A percentile compares a stretch with the other conserved stretches of the same genome.
Conservation (phyloP, 2,797 vertebrate genomes). For the Anabas testudineus region DNA sequence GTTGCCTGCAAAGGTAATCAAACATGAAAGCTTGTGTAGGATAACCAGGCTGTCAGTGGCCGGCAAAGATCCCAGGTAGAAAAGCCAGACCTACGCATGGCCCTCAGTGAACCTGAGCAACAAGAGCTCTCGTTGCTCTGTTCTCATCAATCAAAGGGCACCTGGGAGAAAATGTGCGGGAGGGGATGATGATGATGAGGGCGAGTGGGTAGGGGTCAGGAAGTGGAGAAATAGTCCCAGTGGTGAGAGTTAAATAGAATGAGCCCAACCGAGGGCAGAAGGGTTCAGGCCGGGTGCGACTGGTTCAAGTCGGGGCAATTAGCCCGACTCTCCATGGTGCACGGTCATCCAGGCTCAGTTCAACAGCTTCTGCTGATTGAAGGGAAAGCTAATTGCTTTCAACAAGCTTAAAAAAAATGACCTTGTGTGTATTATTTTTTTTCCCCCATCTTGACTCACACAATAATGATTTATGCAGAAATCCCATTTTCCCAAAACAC, state of each 20-base stretch:
- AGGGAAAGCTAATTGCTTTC: slow-evolving; percentile 32
- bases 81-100: slow-evolving; percentile 61
- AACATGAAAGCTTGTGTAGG: slow-evolving; percentile 63
- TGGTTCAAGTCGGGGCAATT: slow-evolving; percentile 23
- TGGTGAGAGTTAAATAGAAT: slow-evolving; percentile 57
- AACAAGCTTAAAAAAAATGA: slow-evolving; percentile 33
- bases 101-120: slow-evolving; percentile 62
- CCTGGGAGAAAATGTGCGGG: slow-evolving; percentile 80
- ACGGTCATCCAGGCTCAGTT: slow-evolving; percentile 15
- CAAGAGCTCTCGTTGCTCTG: slow-evolving; percentile 51
- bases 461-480: slow-evolving; percentile 57
- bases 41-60: slow-evolving; percentile 64
- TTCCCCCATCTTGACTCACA: slow-evolving; percentile 46
- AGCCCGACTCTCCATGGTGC: not conserved
- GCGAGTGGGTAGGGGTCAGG: slow-evolving; percentile 45
- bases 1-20: slow-evolving; percentile 81
- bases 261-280: slow-evolving; percentile 39
- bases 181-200: slow-evolving; percentile 34
- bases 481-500: slow-evolving; percentile 45
- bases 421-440: not conserved
- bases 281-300: slow-evolving; percentile 60
- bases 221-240: slow-evolving; percentile 38
- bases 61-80: slow-evolving; percentile 64
- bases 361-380: slow-evolving; percentile 26
- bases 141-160: slow-evolving; percentile 78